These are phyloP conservation scores for Opisthocomus hoazin DNA, from an alignment of 2,113 vertebrate genomes.

Conservation along the genomic window DNA sequence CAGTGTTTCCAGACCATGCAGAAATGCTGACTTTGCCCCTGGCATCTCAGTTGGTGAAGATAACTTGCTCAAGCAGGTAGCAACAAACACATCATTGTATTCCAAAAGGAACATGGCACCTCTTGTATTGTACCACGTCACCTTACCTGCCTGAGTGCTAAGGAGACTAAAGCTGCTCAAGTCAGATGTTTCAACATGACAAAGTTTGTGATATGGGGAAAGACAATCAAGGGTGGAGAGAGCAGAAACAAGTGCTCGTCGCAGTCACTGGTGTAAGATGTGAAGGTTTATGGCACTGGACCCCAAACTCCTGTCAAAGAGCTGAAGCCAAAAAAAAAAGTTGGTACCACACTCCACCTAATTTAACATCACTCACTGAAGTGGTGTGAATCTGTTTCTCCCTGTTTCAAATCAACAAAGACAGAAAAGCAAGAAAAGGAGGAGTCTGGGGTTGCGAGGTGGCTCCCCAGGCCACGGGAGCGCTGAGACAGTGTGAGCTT, in stretches of 20 bases:
- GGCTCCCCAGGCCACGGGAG: background rate
- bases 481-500: background rate
- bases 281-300: background rate
- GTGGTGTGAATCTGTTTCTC: rapidly evolving
- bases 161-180: background rate
- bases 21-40: background rate
- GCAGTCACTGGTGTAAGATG: background rate
- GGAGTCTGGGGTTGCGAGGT: background rate
- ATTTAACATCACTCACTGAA: background rate
- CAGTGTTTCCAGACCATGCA: background rate
- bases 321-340: background rate
- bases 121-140: background rate
- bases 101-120: background rate
- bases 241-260: background rate
- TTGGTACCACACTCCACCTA: background rate
- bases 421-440: background rate
- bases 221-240: background rate
- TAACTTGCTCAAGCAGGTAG: background rate
- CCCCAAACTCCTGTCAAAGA: background rate
- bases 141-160: background rate
- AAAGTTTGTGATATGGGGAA: background rate
- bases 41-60: background rate
- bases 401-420: background rate
- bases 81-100: background rate
- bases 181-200: background rate